A percentile compares a stretch with the other conserved stretches of the same genome.
phyloP scores from a whole-genome alignment of 2,888 invertebrate species.

The Parasteatoda lunata region DNA sequence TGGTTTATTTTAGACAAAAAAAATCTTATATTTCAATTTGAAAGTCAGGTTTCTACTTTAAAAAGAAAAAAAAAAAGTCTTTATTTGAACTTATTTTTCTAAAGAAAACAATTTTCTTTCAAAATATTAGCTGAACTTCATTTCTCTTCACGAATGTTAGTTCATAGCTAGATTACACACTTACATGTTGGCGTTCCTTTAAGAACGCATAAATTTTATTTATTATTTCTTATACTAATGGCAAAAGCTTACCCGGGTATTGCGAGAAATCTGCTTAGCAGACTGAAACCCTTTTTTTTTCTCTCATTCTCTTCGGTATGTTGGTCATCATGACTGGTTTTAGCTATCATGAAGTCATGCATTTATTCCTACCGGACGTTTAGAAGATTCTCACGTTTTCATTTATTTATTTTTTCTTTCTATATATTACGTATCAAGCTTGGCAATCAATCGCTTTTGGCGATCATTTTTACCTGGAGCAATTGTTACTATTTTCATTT shows the following conservation, averaged over 20 bases:
- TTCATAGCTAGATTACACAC: too few species aligned
- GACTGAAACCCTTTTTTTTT: constrained; percentile 42
- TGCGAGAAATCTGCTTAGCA: constrained; percentile 30
- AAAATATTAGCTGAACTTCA: too few species aligned
- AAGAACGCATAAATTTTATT: constrained; percentile 34
- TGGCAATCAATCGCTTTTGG: constrained; percentile 23
- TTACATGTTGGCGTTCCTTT: too few species aligned
- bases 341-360: constrained; percentile 29
- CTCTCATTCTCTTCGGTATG: constrained; percentile 12
- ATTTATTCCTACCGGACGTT: constrained; percentile 52
- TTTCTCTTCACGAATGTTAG: too few species aligned
- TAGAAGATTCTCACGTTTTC: constrained; percentile 46
- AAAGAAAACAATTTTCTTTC: too few species aligned
- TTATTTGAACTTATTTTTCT: too few species aligned
- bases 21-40: too few species aligned
- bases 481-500: not conserved
- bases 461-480: not conserved
- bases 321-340: constrained; percentile 54
- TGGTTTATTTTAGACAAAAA: too few species aligned
- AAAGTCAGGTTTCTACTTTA: too few species aligned
- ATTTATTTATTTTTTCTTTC: not conserved
- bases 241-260: too few species aligned
- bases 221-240: constrained; percentile 13
- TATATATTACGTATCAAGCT: not conserved
- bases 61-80: too few species aligned